Percentiles rank a stretch among this genome's conserved stretches.
These are phyloP conservation scores for Busseola fusca DNA, from an alignment of 2,888 invertebrate species.

Conservation along the genomic window DNA sequence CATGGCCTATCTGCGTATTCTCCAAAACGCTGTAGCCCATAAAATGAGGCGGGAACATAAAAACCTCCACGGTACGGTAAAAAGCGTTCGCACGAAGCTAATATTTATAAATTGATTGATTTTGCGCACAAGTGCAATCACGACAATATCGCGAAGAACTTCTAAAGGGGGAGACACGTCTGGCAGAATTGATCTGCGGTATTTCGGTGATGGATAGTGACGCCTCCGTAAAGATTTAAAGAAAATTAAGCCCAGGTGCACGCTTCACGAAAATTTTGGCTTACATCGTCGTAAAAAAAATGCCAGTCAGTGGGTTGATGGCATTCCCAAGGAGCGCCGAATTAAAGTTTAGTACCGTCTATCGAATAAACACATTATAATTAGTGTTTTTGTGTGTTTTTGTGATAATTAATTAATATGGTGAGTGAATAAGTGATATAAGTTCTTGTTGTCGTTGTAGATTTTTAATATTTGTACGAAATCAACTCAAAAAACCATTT, in stretches of 20 bases:
- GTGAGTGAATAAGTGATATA: too few species aligned
- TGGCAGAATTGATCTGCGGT: conserved; percentile 15
- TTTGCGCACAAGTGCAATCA: conserved; percentile 51
- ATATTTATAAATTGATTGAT: conserved; percentile 57
- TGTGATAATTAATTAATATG: too few species aligned
- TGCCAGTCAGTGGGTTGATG: too few species aligned
- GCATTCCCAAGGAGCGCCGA: neutral
- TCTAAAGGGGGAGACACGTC: conserved; percentile 5
- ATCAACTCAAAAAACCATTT: too few species aligned
- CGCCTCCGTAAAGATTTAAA: neutral
- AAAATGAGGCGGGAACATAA: conserved; percentile 33
- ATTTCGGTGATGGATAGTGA: neutral
- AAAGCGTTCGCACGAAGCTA: conserved; percentile 40
- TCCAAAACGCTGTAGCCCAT: conserved; percentile 28
- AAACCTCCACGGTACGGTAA: conserved; percentile 19
- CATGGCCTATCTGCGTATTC: conserved; percentile 26
- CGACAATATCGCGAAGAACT: conserved; percentile 24
- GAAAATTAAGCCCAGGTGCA: too few species aligned
- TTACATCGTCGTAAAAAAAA: neutral
- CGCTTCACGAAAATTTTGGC: neutral
- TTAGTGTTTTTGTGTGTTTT: too few species aligned
- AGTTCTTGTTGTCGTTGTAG: too few species aligned
- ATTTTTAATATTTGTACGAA: too few species aligned
- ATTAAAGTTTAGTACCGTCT: neutral
- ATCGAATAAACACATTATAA: too few species aligned